A percentile compares a stretch with the other conserved stretches of the same genome.
phyloP scores from a whole-genome alignment of 92 coral and sea anemone genomes.

The Epizoanthus rinbou region DNA sequence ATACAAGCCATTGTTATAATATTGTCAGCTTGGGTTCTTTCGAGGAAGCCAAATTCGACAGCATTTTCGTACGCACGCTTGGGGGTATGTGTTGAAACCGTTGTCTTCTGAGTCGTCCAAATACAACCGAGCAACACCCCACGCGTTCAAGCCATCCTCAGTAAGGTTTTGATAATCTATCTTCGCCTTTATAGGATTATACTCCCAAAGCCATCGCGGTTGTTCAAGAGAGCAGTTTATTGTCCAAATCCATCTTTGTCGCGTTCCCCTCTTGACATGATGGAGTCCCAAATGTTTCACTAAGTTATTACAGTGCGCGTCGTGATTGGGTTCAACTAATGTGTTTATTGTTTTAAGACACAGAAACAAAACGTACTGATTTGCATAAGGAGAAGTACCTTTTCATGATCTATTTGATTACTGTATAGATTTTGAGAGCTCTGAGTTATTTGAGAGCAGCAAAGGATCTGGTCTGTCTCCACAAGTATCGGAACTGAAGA shows the following conservation, averaged over 20 bases:
- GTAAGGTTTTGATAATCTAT: neutral
- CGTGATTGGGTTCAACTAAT: slow-evolving; percentile 22
- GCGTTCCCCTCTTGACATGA: slow-evolving; percentile 7
- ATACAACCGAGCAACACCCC: neutral
- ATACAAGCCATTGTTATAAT: too few species aligned
- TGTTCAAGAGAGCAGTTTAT: neutral
- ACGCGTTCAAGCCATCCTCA: neutral
- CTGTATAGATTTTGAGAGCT: neutral
- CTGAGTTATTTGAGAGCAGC: neutral
- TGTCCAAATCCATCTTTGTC: neutral
- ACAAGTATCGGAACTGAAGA: too few species aligned
- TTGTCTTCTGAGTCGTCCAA: too few species aligned
- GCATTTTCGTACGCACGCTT: too few species aligned
- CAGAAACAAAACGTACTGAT: slow-evolving; percentile 27
- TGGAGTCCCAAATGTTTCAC: slow-evolving; percentile 4
- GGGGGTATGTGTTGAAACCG: too few species aligned
- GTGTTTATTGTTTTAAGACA: slow-evolving; percentile 12
- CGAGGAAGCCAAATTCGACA: too few species aligned
- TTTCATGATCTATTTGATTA: neutral
- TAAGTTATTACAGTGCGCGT: slow-evolving; percentile 6
- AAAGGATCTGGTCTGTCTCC: neutral
- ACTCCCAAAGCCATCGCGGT: slow-evolving; percentile 1
- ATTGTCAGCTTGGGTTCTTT: too few species aligned
- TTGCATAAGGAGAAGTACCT: neutral
- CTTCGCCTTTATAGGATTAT: slow-evolving; percentile 16